Evolutionary conservation across 1,140 invertebrate genomes (phyloP).

Genomic region (Drosophila burlai): DNA sequence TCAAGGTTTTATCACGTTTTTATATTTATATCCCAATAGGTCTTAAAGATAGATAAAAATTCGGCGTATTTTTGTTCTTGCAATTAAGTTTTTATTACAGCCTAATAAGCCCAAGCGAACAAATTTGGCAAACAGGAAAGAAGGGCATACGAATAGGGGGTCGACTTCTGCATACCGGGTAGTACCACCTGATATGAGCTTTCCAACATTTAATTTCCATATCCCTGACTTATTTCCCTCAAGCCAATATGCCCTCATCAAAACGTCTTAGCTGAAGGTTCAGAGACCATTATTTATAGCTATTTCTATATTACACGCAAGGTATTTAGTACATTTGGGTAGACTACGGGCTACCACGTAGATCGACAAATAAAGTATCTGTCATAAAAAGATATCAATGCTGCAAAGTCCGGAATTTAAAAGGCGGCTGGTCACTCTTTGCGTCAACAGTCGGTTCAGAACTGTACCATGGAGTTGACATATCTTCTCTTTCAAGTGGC

Average conservation of each 20-base stretch:
- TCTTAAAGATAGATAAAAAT: not conserved
- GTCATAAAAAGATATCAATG: not conserved
- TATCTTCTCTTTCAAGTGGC: conserved; percentile 39
- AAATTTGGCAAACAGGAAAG: not conserved
- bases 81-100: not conserved
- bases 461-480: conserved; percentile 26
- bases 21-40: not conserved
- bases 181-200: not conserved
- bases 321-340: not conserved
- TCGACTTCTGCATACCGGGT: not conserved
- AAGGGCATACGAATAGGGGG: accelerated
- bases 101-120: not conserved
- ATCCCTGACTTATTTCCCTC: too few species aligned
- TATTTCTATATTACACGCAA: not conserved
- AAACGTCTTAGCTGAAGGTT: not conserved
- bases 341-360: not conserved
- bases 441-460: not conserved
- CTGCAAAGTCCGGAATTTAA: conserved; percentile 27
- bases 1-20: not conserved
- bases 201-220: not conserved
- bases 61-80: not conserved
- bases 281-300: not conserved
- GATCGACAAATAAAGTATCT: not conserved
- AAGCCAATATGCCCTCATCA: not conserved
- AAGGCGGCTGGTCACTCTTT: not conserved